Percentiles rank a stretch among this genome's conserved stretches.
Conservation (phyloP, 1,140 invertebrate genomes). For the Agrypnia vestita region DNA sequence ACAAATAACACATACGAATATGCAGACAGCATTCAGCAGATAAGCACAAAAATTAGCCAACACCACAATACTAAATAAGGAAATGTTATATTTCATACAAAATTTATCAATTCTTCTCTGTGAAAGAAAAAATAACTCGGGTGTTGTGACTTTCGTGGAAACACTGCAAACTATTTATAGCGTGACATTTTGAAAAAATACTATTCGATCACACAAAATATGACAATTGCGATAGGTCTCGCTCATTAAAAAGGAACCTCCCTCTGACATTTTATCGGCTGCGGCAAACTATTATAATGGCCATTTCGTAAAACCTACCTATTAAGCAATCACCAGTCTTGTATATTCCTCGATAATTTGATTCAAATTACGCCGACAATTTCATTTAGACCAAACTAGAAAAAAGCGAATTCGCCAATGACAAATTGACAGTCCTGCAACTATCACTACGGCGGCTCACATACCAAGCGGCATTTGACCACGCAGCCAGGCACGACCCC, state of each 20-base stretch:
- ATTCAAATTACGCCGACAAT: conserved; percentile 47
- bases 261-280: conserved; percentile 42
- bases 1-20: conserved; percentile 45
- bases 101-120: background rate
- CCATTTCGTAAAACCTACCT: conserved; percentile 36
- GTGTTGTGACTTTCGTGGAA: background rate
- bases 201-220: conserved; percentile 42
- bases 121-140: background rate
- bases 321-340: conserved; percentile 42
- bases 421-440: conserved; percentile 54
- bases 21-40: conserved; percentile 39
- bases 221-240: conserved; percentile 40
- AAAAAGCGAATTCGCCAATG: conserved; percentile 54
- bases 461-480: conserved; percentile 48
- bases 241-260: conserved; percentile 51
- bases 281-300: conserved; percentile 11
- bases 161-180: conserved; percentile 27
- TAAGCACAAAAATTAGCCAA: conserved; percentile 49
- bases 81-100: conserved; percentile 17
- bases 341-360: conserved; percentile 38
- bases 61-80: conserved; percentile 38
- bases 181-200: conserved; percentile 39
- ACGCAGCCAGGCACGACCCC: conserved; percentile 51
- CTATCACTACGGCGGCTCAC: conserved; percentile 49
- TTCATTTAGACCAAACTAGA: conserved; percentile 49